Evolutionary conservation across 1,140 invertebrate genomes (phyloP), one percentile per base, ranked within the genome.

Genomic region (Yoshiicerus persimilis): DNA sequence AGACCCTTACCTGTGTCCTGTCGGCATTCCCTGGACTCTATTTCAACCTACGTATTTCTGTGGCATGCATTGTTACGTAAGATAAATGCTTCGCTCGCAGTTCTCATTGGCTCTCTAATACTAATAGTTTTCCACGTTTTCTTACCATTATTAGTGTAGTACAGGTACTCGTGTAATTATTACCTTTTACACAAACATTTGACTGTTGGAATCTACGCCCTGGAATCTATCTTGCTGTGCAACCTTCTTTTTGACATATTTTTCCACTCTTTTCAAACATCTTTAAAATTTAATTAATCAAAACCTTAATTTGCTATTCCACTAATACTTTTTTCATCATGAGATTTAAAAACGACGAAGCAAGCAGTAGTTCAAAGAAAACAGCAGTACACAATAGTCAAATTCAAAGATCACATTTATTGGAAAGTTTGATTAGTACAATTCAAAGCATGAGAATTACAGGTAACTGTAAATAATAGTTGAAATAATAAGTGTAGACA

Each of bases 151-250:
- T n/a, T n/a, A n/a, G 0, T 56, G 20, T n/a, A n/a, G 20, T 56
- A 20, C 20, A 56, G 20, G 5, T 56, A 56, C 47, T 56, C 20
- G 25, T 38, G 80, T 84, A 84, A 84, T 84, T 84, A 84, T 84
- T 84, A 23, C 80, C 27, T 84, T 84, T 84, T 84, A 84, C 80
- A 84, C 34, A 32, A 32, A 84, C 80, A 84, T 84, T 84, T 84
- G 27, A 84, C 34, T 10, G 9, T 84, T 38, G 38, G 80, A 84
- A 10, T 25, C 34, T 23, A 32, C 80, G 34, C 80, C 27, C 80
- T n/a, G 8, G 8, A 23, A 34, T 38, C 36, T 9, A 5, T 32
- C 27, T 16, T 32, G 70, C 27, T 77, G 27, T 77, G 70, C 27
- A 77, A 77, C 47, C 16, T 56, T 56, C 20, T 56, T n/a, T n/a